Evolutionary conservation across 1,140 invertebrate genomes (phyloP).

Genomic region (Brachystomella parvula): DNA sequence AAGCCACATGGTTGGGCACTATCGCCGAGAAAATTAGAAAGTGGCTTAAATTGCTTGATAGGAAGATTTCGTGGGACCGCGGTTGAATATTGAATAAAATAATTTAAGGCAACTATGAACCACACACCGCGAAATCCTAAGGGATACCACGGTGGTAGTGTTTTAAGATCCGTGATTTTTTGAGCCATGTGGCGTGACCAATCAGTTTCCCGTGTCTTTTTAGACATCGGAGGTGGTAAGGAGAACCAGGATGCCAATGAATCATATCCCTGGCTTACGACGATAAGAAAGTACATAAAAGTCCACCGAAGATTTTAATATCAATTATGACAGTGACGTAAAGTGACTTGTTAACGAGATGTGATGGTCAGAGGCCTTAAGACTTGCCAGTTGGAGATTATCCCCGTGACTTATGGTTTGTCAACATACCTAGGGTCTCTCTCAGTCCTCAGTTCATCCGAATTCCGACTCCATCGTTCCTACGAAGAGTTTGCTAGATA

Average conservation of each 20-base stretch:
- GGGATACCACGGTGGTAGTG: not conserved
- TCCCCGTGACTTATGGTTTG: conserved; percentile 4
- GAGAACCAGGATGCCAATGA: not conserved
- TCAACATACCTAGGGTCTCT: not conserved
- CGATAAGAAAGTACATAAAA: not conserved
- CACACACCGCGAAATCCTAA: not conserved
- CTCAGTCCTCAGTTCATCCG: too few relatives aligned
- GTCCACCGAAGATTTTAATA: conserved; percentile 2
- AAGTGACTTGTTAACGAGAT: conserved; percentile 11
- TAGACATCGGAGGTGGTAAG: conserved; percentile 1
- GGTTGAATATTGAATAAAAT: too few relatives aligned
- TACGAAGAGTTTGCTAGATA: too few relatives aligned
- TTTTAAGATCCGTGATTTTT: conserved; percentile 5
- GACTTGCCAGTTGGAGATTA: not conserved
- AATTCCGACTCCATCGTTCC: too few relatives aligned
- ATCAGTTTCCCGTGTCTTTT: not conserved
- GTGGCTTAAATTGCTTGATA: too few relatives aligned
- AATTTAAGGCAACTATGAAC: conserved; percentile 2
- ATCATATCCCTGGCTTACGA: not conserved
- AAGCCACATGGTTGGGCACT: too few relatives aligned
- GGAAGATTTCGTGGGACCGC: too few relatives aligned
- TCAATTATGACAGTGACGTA: conserved; percentile 10
- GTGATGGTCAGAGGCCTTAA: not conserved
- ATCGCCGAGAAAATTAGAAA: too few relatives aligned
- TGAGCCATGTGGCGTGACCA: conserved; percentile 9